Evolutionary conservation across 2,888 invertebrate species (phyloP).

Genomic region (Drosophila melanosoma): DNA sequence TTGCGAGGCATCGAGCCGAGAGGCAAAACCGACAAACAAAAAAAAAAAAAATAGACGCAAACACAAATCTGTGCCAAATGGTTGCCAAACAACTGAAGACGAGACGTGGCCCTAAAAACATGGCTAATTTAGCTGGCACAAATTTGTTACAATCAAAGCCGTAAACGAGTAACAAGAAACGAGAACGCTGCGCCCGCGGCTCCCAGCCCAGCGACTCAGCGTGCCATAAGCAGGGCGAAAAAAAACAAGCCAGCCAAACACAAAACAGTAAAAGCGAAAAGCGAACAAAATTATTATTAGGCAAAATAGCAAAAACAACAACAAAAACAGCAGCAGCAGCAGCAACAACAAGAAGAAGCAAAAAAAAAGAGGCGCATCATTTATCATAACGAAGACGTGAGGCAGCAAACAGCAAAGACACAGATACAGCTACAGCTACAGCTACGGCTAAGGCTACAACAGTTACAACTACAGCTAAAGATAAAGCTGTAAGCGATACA

Average conservation of each 20-base stretch:
- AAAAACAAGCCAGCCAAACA: constrained; percentile 24
- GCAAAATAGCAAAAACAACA: constrained; percentile 43
- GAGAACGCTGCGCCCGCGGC: constrained; percentile 59
- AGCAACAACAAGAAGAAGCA: neutral
- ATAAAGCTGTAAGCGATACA: constrained; percentile 11
- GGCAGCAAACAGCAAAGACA: constrained; percentile 43
- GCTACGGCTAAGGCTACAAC: constrained; percentile 31
- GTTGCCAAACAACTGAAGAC: constrained; percentile 49
- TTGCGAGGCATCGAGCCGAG: constrained; percentile 46
- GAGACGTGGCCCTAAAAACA: constrained; percentile 60
- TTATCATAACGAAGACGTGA: constrained; percentile 75
- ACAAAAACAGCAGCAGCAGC: neutral
- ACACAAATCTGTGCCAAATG: constrained; percentile 65
- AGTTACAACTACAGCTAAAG: constrained; percentile 43
- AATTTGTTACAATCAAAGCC: constrained; percentile 76
- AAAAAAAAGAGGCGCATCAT: constrained; percentile 66
- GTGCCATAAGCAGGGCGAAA: constrained; percentile 17
- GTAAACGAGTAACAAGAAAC: constrained; percentile 63
- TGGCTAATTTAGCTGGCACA: constrained; percentile 73
- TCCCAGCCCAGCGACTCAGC: constrained; percentile 1
- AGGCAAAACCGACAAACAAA: constrained; percentile 1
- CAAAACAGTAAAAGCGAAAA: constrained; percentile 20
- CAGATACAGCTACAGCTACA: constrained; percentile 49
- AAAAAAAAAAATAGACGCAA: constrained; percentile 1
- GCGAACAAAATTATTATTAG: constrained; percentile 45